Conservation (phyloP, 1,140 invertebrate species). For the Maniola jurtina region DNA sequence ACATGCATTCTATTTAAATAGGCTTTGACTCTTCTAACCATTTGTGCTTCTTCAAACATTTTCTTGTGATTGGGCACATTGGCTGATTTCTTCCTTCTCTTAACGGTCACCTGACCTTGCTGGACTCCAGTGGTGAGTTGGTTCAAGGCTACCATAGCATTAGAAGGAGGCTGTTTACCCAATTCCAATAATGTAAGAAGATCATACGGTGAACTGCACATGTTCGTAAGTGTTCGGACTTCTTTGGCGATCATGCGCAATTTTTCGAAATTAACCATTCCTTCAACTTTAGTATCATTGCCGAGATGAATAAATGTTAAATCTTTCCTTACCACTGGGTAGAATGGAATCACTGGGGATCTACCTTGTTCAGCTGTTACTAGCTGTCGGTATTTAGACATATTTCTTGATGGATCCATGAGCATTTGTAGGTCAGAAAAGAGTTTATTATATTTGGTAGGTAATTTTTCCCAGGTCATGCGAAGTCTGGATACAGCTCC, state of each 20-base stretch:
- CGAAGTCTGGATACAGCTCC: slow-evolving; percentile 94
- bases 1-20: slow-evolving; percentile 96
- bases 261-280: slow-evolving; percentile 98
- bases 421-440: slow-evolving; percentile 95
- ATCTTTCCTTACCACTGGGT: slow-evolving; percentile 98
- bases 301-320: slow-evolving; percentile 98
- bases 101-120: slow-evolving; percentile 90
- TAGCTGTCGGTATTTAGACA: slow-evolving; percentile 98
- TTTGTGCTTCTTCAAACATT: slow-evolving; percentile 99
- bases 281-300: slow-evolving; percentile 96
- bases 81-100: slow-evolving; percentile 93
- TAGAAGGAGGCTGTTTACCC: slow-evolving; percentile 91
- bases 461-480: slow-evolving; percentile 98
- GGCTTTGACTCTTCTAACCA: slow-evolving; percentile 97
- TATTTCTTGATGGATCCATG: slow-evolving; percentile 99
- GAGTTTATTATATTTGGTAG: slow-evolving; percentile 95
- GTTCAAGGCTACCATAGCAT: slow-evolving; percentile 93
- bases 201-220: slow-evolving; percentile 97
- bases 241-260: slow-evolving; percentile 99
- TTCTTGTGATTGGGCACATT: slow-evolving; percentile 96
- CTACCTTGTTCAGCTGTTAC: slow-evolving; percentile 92
- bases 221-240: slow-evolving; percentile 94
- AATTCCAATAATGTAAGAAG: slow-evolving; percentile 90
- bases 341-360: slow-evolving; percentile 97
- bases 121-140: slow-evolving; percentile 87